Percentiles rank a stretch among this genome's conserved stretches.
phyloP scores from a whole-genome alignment of 2,888 invertebrate genomes.

The Pomacea canaliculata region DNA sequence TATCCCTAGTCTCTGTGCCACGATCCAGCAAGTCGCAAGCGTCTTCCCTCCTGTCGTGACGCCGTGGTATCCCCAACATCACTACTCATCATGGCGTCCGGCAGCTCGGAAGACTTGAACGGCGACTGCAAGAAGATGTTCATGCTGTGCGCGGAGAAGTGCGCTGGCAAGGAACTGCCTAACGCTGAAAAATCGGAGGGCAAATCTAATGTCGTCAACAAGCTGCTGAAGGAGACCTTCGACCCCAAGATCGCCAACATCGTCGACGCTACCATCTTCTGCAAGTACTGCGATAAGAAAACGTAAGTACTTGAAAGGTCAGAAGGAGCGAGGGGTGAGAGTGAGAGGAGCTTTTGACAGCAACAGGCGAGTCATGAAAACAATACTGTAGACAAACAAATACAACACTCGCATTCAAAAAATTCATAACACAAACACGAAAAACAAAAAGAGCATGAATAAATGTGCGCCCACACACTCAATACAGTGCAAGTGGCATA shows the following conservation, averaged over 20 bases:
- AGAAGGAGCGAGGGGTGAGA: not conserved
- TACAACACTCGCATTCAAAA: too few relatives aligned
- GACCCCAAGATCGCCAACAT: constrained; percentile 14
- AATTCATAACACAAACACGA: too few relatives aligned
- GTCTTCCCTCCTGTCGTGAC: too few relatives aligned
- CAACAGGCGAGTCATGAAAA: not conserved
- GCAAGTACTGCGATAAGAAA: constrained; percentile 12
- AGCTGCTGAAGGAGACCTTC: constrained; percentile 19
- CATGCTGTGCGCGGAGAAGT: constrained; percentile 21
- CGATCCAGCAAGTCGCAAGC: too few relatives aligned
- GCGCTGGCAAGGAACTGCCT: constrained; percentile 18
- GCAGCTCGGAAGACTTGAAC: constrained; percentile 6
- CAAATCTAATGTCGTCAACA: constrained; percentile 15
- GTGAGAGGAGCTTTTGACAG: too few relatives aligned
- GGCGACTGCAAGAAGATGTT: constrained; percentile 7
- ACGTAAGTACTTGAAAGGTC: constrained; percentile 4
- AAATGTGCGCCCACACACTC: too few relatives aligned
- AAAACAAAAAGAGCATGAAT: too few relatives aligned
- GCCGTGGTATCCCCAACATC: too few relatives aligned
- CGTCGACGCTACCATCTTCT: constrained; percentile 23
- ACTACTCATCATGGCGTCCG: not conserved
- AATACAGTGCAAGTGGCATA: too few relatives aligned
- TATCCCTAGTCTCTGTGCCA: too few relatives aligned
- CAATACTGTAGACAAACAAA: too few relatives aligned
- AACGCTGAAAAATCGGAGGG: constrained; percentile 5